A percentile compares a stretch with the other conserved stretches of the same genome.
Conservation (phyloP, 92 coral and sea anemone species). For the Bergia puertoricense region DNA sequence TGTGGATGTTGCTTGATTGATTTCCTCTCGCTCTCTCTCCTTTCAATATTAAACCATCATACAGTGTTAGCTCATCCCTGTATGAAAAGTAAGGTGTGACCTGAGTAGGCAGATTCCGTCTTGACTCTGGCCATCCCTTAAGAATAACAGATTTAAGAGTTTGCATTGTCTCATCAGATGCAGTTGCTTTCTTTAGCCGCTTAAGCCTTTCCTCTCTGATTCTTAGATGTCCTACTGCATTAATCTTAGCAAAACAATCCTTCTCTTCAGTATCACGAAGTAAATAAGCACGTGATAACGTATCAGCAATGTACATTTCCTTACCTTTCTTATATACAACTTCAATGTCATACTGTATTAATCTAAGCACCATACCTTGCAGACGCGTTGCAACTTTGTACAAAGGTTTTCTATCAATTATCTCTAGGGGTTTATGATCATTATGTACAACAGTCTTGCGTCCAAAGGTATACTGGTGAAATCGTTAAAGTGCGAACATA, state of each 20-base stretch:
- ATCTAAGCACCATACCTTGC: conserved; percentile 31
- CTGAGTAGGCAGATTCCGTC: conserved; percentile 12
- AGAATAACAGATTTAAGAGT: conserved; percentile 19
- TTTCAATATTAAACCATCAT: conserved; percentile 30
- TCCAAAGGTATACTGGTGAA: conserved; percentile 40
- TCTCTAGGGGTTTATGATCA: conserved; percentile 21
- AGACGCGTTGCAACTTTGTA: conserved; percentile 34
- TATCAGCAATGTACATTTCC: conserved; percentile 34
- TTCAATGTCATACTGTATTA: conserved; percentile 27
- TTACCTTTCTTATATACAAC: conserved; percentile 26
- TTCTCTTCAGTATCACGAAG: background rate
- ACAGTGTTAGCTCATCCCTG: conserved; percentile 35
- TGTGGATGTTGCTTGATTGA: conserved; percentile 8
- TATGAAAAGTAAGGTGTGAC: conserved; percentile 30
- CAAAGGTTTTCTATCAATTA: conserved; percentile 36
- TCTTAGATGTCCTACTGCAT: conserved; percentile 18
- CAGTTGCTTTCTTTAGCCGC: conserved; percentile 12
- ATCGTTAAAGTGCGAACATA: conserved; percentile 28
- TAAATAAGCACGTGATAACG: conserved; percentile 29
- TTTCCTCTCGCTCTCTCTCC: conserved; percentile 26
- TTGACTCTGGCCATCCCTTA: conserved; percentile 37
- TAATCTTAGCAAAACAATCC: conserved; percentile 11
- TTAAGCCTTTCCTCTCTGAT: conserved; percentile 12
- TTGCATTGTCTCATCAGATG: conserved; percentile 4
- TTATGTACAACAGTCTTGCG: conserved; percentile 32